Conservation (phyloP, 2,888 invertebrate species). For the Diarsia brunnea region DNA sequence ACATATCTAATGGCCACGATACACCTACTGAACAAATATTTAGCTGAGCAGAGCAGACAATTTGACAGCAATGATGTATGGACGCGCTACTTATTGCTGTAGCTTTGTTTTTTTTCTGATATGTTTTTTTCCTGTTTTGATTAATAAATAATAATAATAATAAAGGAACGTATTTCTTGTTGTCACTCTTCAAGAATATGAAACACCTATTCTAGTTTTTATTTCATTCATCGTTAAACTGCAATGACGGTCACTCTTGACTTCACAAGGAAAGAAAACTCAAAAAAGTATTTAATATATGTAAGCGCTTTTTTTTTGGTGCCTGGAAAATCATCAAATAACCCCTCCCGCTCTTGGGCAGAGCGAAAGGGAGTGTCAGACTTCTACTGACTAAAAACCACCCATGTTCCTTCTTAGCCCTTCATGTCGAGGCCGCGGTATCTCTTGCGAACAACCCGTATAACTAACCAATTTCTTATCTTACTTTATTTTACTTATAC, state of each 20-base stretch:
- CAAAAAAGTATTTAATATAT: too few species aligned
- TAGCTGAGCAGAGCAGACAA: constrained; percentile 60
- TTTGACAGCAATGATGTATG: constrained; percentile 69
- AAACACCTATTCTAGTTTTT: not conserved
- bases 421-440: too few species aligned
- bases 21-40: constrained; percentile 68
- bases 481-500: not conserved
- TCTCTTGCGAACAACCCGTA: too few species aligned
- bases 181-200: not conserved
- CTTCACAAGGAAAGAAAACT: not conserved
- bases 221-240: not conserved
- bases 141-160: constrained; percentile 2
- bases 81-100: constrained; percentile 54
- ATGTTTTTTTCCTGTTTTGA: constrained; percentile 11
- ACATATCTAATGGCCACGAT: constrained; percentile 58
- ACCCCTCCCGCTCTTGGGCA: too few species aligned
- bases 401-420: too few species aligned
- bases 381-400: too few species aligned
- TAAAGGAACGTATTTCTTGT: not conserved
- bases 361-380: too few species aligned
- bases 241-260: not conserved
- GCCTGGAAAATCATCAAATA: too few species aligned
- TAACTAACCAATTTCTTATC: not conserved
- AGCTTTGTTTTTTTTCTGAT: constrained; percentile 26
- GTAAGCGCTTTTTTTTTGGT: too few species aligned